Evolutionary conservation across 64 coral and sea anemone species (phyloP).

Genomic region (Montipora foliosa): DNA sequence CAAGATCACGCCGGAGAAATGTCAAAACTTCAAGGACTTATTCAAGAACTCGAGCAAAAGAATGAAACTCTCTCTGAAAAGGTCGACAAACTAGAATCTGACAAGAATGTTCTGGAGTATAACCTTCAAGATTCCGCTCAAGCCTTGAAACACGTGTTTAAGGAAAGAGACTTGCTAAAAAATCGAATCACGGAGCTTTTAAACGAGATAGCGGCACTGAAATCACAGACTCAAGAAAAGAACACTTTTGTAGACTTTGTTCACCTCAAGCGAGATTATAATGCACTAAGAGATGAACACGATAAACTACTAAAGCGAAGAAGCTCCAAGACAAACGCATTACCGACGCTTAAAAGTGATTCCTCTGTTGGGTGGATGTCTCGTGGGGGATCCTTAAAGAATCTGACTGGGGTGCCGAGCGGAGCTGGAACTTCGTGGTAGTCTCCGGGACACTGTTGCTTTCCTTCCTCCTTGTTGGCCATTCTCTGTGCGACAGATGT

Average conservation of each 20-base stretch:
- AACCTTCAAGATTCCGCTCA: conserved; percentile 79
- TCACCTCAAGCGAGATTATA: conserved; percentile 85
- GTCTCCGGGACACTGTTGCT: not conserved
- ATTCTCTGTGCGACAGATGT: too few species aligned
- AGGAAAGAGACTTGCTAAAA: conserved; percentile 91
- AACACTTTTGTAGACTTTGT: conserved; percentile 81
- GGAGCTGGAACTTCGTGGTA: conserved; percentile 9
- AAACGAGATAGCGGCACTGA: conserved; percentile 72
- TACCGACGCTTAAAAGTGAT: conserved; percentile 84
- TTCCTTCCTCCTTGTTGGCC: not conserved
- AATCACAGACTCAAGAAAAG: conserved; percentile 52
- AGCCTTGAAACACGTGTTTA: conserved; percentile 78
- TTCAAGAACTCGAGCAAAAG: conserved; percentile 33
- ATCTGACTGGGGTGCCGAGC: not conserved
- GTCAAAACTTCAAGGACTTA: conserved; percentile 4
- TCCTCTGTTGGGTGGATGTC: conserved; percentile 37
- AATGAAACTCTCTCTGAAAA: conserved; percentile 29
- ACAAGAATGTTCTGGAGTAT: conserved; percentile 71
- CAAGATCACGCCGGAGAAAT: conserved; percentile 23
- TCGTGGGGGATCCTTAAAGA: conserved; percentile 37
- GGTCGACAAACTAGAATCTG: conserved; percentile 43
- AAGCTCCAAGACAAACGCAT: conserved; percentile 60
- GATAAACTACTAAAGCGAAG: conserved; percentile 73
- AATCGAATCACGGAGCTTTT: conserved; percentile 80
- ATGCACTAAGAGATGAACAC: conserved; percentile 69